phyloP scores from a whole-genome alignment of 2,888 invertebrate species.

The Caenorhabditis sp. region DNA sequence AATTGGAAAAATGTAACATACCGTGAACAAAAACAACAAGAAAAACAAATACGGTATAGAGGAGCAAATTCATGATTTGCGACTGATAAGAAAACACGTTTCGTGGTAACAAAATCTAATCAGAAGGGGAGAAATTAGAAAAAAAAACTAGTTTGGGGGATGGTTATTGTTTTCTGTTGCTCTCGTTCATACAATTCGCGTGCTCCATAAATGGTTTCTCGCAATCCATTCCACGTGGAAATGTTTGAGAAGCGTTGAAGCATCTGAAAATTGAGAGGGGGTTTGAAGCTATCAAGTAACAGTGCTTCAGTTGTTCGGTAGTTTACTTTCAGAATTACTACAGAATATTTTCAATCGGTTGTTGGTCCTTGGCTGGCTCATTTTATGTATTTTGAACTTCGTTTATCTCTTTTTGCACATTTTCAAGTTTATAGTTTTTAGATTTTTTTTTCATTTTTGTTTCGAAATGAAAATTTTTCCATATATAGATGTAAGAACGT shows the following conservation, averaged over 20 bases:
- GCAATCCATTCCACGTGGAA: constrained; percentile 44
- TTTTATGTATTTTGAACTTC: too few species aligned
- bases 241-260: constrained; percentile 36
- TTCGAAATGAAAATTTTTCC: background rate
- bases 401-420: too few species aligned
- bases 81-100: constrained; percentile 2
- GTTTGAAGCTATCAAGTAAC: too few species aligned
- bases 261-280: constrained; percentile 43
- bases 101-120: background rate
- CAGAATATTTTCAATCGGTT: too few species aligned
- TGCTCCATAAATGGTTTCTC: constrained; percentile 37
- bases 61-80: background rate
- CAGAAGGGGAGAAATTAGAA: too few species aligned
- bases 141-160: background rate
- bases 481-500: background rate
- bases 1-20: background rate
- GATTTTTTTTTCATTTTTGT: background rate
- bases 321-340: too few species aligned
- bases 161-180: constrained; percentile 1
- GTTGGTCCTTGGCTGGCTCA: too few species aligned
- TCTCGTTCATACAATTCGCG: constrained; percentile 24
- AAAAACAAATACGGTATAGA: background rate
- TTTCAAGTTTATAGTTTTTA: too few species aligned
- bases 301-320: too few species aligned
- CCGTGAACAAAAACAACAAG: background rate